Conservation (phyloP, 2,797 vertebrate species). For the Eidolon dupreanum region DNA sequence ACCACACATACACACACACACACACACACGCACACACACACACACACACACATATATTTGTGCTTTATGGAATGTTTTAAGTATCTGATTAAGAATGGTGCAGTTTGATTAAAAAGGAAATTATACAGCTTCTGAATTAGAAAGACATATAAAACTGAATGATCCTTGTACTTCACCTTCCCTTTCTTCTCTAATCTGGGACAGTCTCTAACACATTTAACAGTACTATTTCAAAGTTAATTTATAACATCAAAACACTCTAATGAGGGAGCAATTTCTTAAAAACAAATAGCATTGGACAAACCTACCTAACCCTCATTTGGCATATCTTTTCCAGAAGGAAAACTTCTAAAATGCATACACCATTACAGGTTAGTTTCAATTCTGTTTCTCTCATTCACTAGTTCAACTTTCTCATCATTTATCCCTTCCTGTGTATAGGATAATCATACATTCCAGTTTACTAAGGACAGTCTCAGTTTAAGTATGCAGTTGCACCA, state of each 20-base stretch:
- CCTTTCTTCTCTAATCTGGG: background rate
- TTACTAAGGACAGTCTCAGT: background rate
- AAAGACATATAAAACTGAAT: background rate
- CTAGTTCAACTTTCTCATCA: background rate
- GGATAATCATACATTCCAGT: background rate
- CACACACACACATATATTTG: too few relatives aligned
- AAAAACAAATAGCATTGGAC: background rate
- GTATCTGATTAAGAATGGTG: background rate
- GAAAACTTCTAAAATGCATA: background rate
- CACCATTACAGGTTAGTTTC: background rate
- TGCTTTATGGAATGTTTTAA: slow-evolving; percentile 11
- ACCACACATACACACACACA: too few relatives aligned
- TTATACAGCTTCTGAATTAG: background rate
- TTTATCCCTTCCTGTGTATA: accelerated
- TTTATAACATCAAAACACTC: background rate
- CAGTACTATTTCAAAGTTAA: background rate
- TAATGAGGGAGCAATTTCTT: background rate
- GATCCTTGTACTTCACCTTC: background rate
- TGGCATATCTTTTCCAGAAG: background rate
- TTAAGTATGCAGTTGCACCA: background rate
- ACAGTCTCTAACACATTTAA: background rate
- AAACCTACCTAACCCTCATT: background rate
- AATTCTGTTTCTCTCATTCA: background rate
- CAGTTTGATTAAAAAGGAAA: background rate
- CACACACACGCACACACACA: too few relatives aligned